phyloP scores from a whole-genome alignment of 2,113 vertebrate genomes.

The Macrotus californicus region DNA sequence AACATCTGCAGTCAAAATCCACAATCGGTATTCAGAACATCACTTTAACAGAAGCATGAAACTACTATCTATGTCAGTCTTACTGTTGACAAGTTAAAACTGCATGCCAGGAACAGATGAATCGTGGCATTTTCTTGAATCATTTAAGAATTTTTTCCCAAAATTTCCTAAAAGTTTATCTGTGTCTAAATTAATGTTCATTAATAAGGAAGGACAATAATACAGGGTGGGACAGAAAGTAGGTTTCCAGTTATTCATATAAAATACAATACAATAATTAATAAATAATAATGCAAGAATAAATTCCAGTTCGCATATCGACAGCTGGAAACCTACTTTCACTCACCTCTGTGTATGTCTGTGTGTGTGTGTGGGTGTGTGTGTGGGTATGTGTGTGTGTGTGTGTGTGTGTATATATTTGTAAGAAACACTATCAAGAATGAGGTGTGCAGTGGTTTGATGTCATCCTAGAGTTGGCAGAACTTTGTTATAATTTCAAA shows the following conservation, averaged over 20 bases:
- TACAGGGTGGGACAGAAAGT: background rate
- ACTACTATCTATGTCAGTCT: constrained; percentile 1
- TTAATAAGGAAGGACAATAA: background rate
- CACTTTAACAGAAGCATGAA: constrained; percentile 50
- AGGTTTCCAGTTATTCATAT: background rate
- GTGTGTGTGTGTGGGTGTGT: background rate
- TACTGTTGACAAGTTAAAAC: constrained; percentile 52
- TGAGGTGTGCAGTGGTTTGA: background rate
- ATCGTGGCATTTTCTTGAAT: background rate
- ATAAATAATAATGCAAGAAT: background rate
- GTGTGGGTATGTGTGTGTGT: no score
- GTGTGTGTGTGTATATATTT: background rate
- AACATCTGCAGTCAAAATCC: constrained; percentile 79
- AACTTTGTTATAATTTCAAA: constrained; percentile 14
- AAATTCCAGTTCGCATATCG: background rate
- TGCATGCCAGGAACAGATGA: constrained; percentile 40
- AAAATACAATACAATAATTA: background rate
- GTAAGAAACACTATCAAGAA: background rate
- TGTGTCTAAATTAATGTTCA: background rate
- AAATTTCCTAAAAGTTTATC: constrained; percentile 4
- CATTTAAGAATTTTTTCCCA: background rate
- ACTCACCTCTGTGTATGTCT: background rate
- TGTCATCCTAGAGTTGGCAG: background rate
- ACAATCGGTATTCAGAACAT: constrained; percentile 77
- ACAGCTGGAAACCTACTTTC: background rate